Evolutionary conservation across 2,113 vertebrate species (phyloP).

Genomic region (rat (Rattus norvegicus)): DNA sequence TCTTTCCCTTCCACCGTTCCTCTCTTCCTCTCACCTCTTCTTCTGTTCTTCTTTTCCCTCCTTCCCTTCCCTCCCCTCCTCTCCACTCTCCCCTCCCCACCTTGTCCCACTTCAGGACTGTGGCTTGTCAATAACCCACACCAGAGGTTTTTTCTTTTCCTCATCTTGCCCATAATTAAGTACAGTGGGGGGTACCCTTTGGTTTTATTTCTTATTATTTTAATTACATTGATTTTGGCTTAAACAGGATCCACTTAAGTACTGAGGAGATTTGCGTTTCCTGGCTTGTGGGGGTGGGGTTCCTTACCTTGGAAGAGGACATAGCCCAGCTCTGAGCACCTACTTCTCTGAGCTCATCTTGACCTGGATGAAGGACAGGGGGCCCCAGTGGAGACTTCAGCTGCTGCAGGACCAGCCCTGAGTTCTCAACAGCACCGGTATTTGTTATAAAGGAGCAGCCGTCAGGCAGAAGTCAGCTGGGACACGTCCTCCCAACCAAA

Average conservation of each 20-base stretch:
- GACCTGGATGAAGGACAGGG: neutral
- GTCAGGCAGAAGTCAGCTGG: neutral
- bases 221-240: slow-evolving; percentile 84
- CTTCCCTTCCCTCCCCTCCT: too few species aligned
- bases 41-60: fast-evolving
- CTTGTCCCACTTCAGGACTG: neutral
- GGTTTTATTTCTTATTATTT: slow-evolving; percentile 79
- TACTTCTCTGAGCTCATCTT: neutral
- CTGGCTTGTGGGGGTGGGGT: slow-evolving; percentile 47
- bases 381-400: neutral
- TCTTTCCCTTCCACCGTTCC: fast-evolving
- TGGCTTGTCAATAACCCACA: slow-evolving; percentile 48
- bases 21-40: fast-evolving
- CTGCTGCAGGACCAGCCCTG: neutral
- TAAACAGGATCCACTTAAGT: slow-evolving; percentile 80
- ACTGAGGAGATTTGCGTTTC: slow-evolving; percentile 78
- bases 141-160: slow-evolving; percentile 34
- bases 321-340: neutral
- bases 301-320: neutral
- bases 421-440: neutral
- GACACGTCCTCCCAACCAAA: neutral
- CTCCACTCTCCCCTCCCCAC: neutral
- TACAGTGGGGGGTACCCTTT: slow-evolving; percentile 78
- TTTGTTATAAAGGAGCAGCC: neutral
- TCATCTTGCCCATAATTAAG: slow-evolving; percentile 66